A percentile compares a stretch with the other conserved stretches of the same genome.
phyloP scores from a whole-genome alignment of 2,888 invertebrate species.

The Epirrhoe tristata region DNA sequence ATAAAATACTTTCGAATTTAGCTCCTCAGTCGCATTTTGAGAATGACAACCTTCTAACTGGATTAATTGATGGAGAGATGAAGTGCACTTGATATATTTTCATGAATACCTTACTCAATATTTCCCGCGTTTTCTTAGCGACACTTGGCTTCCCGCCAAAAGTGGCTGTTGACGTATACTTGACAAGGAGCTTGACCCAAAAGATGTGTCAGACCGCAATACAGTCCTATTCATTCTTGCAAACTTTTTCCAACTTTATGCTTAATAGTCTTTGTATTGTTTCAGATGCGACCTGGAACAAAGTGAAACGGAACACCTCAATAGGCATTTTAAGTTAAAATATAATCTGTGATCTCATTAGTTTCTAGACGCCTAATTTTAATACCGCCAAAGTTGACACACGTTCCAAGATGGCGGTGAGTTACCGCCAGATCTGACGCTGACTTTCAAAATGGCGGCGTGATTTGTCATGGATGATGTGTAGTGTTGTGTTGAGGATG shows the following conservation, averaged over 20 bases:
- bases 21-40: background rate
- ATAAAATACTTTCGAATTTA: background rate
- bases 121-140: constrained; percentile 60
- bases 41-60: background rate
- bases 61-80: constrained; percentile 21
- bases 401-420: constrained; percentile 60
- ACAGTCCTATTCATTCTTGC: constrained; percentile 10
- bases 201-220: constrained; percentile 60
- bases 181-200: constrained; percentile 77
- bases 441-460: constrained; percentile 59
- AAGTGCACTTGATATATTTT: constrained; percentile 45
- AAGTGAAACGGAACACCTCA: constrained; percentile 72
- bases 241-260: constrained; percentile 5
- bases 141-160: constrained; percentile 71
- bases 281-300: constrained; percentile 70
- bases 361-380: constrained; percentile 63
- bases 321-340: constrained; percentile 77
- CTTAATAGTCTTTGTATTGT: constrained; percentile 54
- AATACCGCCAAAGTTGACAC: constrained; percentile 35
- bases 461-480: constrained; percentile 77
- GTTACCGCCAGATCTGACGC: constrained; percentile 45
- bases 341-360: constrained; percentile 82
- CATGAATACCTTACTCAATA: constrained; percentile 63
- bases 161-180: constrained; percentile 72
- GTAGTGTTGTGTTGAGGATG: constrained; percentile 62